Evolutionary conservation across 2,888 invertebrate species (phyloP).

Genomic region (Papilio elwesi): DNA sequence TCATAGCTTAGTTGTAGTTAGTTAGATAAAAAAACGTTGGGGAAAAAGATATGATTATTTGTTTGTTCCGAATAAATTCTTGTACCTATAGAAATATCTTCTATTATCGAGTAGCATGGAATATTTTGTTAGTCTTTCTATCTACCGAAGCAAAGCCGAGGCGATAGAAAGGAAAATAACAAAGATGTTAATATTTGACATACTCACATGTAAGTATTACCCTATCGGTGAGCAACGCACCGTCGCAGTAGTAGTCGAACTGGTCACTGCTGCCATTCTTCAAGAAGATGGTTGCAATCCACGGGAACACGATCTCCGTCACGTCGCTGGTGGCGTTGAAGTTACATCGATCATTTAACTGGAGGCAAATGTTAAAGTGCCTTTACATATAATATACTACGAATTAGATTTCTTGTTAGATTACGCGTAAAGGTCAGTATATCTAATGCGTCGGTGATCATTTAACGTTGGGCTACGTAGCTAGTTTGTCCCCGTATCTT

Average conservation of each 20-base stretch:
- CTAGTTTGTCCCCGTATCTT: too few species aligned
- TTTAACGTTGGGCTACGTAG: too few species aligned
- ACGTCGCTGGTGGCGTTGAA: constrained; percentile 43
- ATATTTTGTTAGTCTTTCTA: not conserved
- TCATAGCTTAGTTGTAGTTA: too few species aligned
- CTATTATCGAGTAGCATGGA: not conserved
- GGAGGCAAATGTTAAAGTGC: constrained; percentile 32
- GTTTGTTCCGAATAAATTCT: not conserved
- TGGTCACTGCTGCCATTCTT: constrained; percentile 61
- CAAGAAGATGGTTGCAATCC: constrained; percentile 69
- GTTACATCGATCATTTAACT: constrained; percentile 42
- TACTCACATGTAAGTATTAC: constrained; percentile 65
- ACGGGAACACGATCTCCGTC: constrained; percentile 58
- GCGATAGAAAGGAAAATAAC: too few species aligned
- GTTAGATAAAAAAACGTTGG: not conserved
- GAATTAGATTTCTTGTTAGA: too few species aligned
- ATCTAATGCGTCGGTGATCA: too few species aligned
- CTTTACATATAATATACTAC: not conserved
- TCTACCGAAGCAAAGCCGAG: not conserved
- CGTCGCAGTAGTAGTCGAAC: constrained; percentile 73
- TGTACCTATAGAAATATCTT: not conserved
- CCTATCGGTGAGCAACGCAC: constrained; percentile 59
- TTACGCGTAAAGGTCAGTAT: too few species aligned
- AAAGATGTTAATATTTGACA: too few species aligned
- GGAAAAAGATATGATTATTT: not conserved